phyloP scores from a whole-genome alignment of 1,140 invertebrate species.

The Pogonomyrmex barbatus region DNA sequence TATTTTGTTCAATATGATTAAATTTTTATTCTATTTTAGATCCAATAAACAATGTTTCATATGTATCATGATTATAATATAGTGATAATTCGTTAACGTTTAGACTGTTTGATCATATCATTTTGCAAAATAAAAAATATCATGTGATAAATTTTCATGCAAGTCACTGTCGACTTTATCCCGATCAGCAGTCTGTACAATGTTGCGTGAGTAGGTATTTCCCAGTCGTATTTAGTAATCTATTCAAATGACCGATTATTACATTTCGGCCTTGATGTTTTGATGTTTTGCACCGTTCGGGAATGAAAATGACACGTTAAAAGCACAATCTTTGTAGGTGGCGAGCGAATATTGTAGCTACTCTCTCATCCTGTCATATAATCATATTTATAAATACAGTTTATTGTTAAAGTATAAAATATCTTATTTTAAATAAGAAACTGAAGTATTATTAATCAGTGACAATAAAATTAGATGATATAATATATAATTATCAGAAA shows the following conservation, averaged over 20 bases:
- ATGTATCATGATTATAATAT: not conserved
- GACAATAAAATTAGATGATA: not conserved
- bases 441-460: not conserved
- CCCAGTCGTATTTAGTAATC: slow-evolving; percentile 65
- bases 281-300: slow-evolving; percentile 63
- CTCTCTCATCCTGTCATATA: slow-evolving; percentile 38
- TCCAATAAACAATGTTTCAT: not conserved
- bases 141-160: slow-evolving; percentile 22
- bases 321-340: slow-evolving; percentile 42
- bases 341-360: slow-evolving; percentile 34
- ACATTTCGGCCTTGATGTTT: slow-evolving; percentile 53
- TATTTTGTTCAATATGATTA: not conserved
- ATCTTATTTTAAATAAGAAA: not conserved
- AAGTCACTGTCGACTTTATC: slow-evolving; percentile 48
- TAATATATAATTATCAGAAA: not conserved
- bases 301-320: slow-evolving; percentile 56
- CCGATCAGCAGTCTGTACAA: slow-evolving; percentile 45
- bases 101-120: not conserved
- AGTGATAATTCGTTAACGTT: not conserved
- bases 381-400: slow-evolving; percentile 18
- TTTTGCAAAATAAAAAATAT: slow-evolving; percentile 43
- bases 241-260: slow-evolving; percentile 71
- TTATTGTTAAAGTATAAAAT: slow-evolving; percentile 2
- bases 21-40: not conserved
- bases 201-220: slow-evolving; percentile 53